These are phyloP conservation scores for Cyprinodon tularosa DNA, from an alignment of 2,113 vertebrate species.

Conservation along the genomic window DNA sequence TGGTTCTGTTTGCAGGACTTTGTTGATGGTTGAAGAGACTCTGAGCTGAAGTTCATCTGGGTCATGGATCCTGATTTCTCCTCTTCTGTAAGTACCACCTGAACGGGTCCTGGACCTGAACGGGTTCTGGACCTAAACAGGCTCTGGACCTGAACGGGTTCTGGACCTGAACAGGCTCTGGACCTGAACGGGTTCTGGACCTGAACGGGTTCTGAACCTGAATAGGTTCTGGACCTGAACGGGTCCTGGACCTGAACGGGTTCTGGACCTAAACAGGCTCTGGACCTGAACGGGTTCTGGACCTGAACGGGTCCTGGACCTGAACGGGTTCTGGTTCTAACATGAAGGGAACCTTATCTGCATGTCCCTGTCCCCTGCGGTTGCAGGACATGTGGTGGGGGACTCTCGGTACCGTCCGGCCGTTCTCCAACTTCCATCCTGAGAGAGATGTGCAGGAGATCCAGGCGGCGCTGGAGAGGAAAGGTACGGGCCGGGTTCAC, in stretches of 20 bases:
- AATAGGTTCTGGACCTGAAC: neutral
- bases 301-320: no score
- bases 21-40: no score
- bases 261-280: no score
- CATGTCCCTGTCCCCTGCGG: neutral
- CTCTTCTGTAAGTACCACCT: slow-evolving; percentile 10
- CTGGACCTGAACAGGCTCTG: no score
- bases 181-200: no score
- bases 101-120: no score
- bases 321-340: neutral
- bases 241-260: no score
- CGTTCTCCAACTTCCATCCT: slow-evolving; percentile 69
- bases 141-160: no score
- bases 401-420: slow-evolving; percentile 72
- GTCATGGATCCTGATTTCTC: neutral
- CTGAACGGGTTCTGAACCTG: neutral
- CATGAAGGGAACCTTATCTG: slow-evolving; percentile 6
- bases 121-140: no score
- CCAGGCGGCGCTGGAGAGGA: slow-evolving; percentile 65
- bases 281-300: no score
- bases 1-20: no score
- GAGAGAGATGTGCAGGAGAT: slow-evolving; percentile 61
- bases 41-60: no score
- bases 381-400: slow-evolving; percentile 73
- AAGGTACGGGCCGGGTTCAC: slow-evolving; percentile 53